Evolutionary conservation across 2,797 vertebrate species (phyloP), one percentile per base, ranked within the genome.

Genomic region (Myotis daubentonii): DNA sequence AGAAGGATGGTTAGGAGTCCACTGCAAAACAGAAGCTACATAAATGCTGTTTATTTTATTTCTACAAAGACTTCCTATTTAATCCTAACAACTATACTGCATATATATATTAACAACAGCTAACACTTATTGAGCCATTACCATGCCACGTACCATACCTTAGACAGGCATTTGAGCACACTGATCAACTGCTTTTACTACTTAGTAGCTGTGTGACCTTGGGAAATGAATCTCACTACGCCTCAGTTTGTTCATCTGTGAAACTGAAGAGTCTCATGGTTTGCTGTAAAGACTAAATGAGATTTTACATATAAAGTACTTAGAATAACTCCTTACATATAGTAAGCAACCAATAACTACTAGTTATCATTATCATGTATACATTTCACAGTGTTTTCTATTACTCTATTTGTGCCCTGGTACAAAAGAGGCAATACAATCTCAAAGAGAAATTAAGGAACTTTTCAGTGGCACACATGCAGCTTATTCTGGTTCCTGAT

Each of bases 161-260:
- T 47, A 71, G 30, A 8, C 19, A 93, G 72, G 6, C 22, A 41
- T 57, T 15, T 60, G 57, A 94, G 22, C 10, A 57, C 8, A 2
- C 4, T 79, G 66, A 22, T 75, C 91, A 90, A 72, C 55, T 49
- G 23, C 11, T 65, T 91, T 90, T 22, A 53, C 23, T n/a, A 71
- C 2, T 84, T 78, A 51, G 8, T 71, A 38, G 6, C 41, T 47
- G 7, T 44, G 9, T 55, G 74, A 44, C 7, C 55, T 87, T 87
- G 11, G 57, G 28, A 65, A 91, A 83, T 83, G 22, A 81, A 51
- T 76, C 33, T 66, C 13, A 3, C 22, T 65, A 28, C 5, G 3
- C 11, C 66, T 93, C 80, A 91, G 30, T 66, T 91, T 94, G 83
- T 85, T 55, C 33, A 80, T 71, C 20, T 87, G 2, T 62, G 71